Base-by-base conservation (phyloP, 1,140 invertebrate species). In the Zaprionus gabonicus region DNA sequence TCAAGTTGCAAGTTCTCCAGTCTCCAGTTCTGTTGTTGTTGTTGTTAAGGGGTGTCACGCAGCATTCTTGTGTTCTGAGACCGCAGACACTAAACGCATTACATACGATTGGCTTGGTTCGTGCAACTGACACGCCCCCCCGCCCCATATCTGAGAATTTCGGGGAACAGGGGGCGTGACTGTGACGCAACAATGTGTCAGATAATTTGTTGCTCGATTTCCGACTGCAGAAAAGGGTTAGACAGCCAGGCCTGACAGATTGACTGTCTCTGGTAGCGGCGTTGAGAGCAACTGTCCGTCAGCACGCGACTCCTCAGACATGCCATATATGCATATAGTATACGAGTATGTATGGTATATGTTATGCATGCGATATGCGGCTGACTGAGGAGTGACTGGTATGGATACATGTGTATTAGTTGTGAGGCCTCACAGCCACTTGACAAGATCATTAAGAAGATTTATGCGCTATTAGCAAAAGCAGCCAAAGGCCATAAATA, bases 371-470 rank as follows among this genome's bases (percentile, higher is more conserved):
- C 20, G 75, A 82, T 74, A 82, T 77, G 49, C 58, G 41, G 76
- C 31, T 15, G 12, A 58, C 56, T 51, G 23, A 17, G 41, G 23
- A 17, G 41, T 66, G 62, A 44, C 38, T 66, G 46, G 9, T 59
- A 78, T 82, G 58, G 59, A 82, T 82, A 60, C 66, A 38, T 17
- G 44, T 58, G 28, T 71, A 78, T 69, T 55, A 62, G 67, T 70
- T 79, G 46, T 41, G 69, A 31, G 49, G 55, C 66, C 71, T 81
- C 55, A 62, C 60, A 78, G 78, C 75, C 78, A 91, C 80, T 90
- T 91, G 90, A 91, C 90, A 91, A 91, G 82, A 91, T 90, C 90
- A 91, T 91, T 91, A 90, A 91, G 82, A 91, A 90, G 90, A 91
- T 91, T 91, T 91, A 91, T 91, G 84, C 76, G 78, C 90, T 84